A percentile compares a stretch with the other conserved stretches of the same genome.
Conservation (phyloP, 2,888 invertebrate genomes). For the Hylaea fasciaria region DNA sequence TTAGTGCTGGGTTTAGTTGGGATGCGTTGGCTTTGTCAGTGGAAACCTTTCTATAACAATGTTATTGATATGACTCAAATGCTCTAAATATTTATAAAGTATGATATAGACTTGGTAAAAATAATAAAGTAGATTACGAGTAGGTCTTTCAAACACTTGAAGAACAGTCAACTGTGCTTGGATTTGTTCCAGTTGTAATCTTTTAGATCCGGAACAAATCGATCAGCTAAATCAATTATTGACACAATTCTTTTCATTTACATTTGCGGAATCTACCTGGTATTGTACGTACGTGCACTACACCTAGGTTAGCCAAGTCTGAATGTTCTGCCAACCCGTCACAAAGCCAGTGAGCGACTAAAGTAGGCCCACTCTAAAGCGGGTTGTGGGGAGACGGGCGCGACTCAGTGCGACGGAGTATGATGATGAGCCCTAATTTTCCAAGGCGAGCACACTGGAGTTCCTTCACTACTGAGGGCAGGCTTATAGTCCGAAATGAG, state of each 20-base stretch:
- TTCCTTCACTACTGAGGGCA: neutral
- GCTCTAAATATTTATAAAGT: too few species aligned
- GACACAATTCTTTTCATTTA: too few species aligned
- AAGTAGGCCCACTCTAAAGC: conserved; percentile 20
- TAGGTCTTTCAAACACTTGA: too few species aligned
- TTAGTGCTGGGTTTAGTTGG: conserved; percentile 32
- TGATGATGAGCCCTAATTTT: conserved; percentile 32
- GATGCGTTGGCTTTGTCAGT: conserved; percentile 6
- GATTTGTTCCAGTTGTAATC: too few species aligned
- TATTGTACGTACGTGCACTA: neutral
- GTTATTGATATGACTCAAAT: too few species aligned
- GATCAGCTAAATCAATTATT: too few species aligned
- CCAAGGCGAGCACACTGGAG: conserved; percentile 2
- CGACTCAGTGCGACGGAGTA: conserved; percentile 28
- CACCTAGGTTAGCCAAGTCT: neutral
- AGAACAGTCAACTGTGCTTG: too few species aligned
- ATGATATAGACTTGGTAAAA: too few species aligned
- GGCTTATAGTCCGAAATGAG: neutral
- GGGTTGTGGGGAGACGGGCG: conserved; percentile 4
- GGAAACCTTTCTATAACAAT: too few species aligned
- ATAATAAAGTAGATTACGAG: too few species aligned
- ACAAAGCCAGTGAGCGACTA: conserved; percentile 12
- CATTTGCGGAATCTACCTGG: too few species aligned
- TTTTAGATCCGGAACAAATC: too few species aligned
- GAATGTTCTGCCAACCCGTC: conserved; percentile 10